These are phyloP conservation scores for Callionymus lyra DNA, from an alignment of 2,113 vertebrate genomes.

Conservation along the genomic window DNA sequence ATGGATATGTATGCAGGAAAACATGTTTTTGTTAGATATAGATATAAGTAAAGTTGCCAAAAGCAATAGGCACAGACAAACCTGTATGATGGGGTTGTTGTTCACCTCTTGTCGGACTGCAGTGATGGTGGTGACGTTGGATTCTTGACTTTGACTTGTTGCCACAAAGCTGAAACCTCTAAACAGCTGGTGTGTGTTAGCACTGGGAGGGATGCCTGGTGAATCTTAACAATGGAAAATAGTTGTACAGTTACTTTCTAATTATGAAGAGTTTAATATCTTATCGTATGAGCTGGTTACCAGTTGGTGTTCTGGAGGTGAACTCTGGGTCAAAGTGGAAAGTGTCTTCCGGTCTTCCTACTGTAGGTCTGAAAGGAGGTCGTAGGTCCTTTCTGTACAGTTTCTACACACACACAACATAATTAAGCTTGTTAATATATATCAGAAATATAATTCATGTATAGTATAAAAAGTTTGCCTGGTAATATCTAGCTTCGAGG, in stretches of 20 bases:
- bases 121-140: conserved; percentile 28
- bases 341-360: conserved; percentile 90
- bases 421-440: not conserved
- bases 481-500: no score
- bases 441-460: no score
- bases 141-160: conserved; percentile 77
- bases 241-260: conserved; percentile 5
- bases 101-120: conserved; percentile 45
- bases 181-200: conserved; percentile 89
- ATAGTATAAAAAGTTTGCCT: no score
- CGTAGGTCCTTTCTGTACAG: conserved; percentile 84
- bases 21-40: no score
- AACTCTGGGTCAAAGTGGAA: conserved; percentile 97
- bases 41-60: no score
- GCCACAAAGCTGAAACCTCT: conserved; percentile 94
- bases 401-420: conserved; percentile 62
- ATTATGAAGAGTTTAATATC: not conserved
- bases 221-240: conserved; percentile 71
- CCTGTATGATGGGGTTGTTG: conserved; percentile 85
- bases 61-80: conserved; percentile 18
- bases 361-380: conserved; percentile 89
- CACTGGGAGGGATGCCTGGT: conserved; percentile 88
- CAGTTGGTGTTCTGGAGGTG: conserved; percentile 89
- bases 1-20: no score
- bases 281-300: conserved; percentile 42